A percentile compares a stretch with the other conserved stretches of the same genome.
These are phyloP conservation scores for Falco biarmicus DNA, from an alignment of 2,797 vertebrate species.

Conservation along the genomic window DNA sequence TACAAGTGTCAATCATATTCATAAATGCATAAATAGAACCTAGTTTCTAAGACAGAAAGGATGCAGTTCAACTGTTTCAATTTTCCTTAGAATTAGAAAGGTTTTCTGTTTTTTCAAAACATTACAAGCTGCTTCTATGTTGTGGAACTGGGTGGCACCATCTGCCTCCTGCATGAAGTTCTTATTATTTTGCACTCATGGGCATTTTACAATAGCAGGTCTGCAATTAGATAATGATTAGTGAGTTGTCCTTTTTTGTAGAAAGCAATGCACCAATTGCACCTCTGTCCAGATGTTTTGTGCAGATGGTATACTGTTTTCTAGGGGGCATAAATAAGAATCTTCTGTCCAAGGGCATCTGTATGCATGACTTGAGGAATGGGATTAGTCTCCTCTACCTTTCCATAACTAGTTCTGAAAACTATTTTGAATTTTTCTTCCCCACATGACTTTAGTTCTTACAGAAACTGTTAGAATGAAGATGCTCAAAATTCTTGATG, in stretches of 20 bases:
- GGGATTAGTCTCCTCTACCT: neutral
- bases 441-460: neutral
- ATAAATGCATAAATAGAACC: neutral
- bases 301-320: neutral
- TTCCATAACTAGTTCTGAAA: neutral
- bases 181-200: neutral
- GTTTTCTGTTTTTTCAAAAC: neutral
- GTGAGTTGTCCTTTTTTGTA: neutral
- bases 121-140: neutral
- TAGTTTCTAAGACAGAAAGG: neutral
- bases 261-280: neutral
- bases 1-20: neutral
- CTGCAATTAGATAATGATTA: neutral
- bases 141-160: neutral
- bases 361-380: neutral
- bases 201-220: neutral
- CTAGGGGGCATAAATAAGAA: neutral
- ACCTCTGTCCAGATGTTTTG: neutral
- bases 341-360: neutral
- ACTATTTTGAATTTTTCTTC: neutral
- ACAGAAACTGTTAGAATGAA: neutral
- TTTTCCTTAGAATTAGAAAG: neutral
- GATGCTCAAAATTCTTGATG: neutral
- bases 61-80: neutral
- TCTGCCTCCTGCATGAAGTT: neutral